phyloP scores from a whole-genome alignment of 1,140 invertebrate species.

The Psilanteris sp. region DNA sequence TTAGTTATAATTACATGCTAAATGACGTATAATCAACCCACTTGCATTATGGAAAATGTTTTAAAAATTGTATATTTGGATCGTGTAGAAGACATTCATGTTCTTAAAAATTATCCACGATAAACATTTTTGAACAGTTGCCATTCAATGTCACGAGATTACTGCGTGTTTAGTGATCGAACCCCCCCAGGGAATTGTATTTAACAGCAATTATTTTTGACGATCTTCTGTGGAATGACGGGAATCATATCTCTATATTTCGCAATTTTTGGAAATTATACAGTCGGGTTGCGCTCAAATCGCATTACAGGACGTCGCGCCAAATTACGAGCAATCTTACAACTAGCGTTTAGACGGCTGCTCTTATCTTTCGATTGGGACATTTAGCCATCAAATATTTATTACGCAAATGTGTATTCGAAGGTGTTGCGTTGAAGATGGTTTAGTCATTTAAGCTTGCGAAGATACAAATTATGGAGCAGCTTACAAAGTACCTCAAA shows the following conservation, averaged over 20 bases:
- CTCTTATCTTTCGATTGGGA: conserved; percentile 20
- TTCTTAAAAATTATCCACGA: too few relatives aligned
- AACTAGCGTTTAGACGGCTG: conserved; percentile 26
- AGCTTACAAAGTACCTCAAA: conserved; percentile 1
- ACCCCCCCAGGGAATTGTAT: conserved; percentile 20
- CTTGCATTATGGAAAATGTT: too few relatives aligned
- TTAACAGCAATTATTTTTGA: conserved; percentile 57
- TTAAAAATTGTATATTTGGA: too few relatives aligned
- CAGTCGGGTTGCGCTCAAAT: conserved; percentile 14
- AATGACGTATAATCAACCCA: too few relatives aligned
- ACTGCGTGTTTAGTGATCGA: conserved; percentile 27
- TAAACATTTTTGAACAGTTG: conserved; percentile 5
- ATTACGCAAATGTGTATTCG: conserved; percentile 14
- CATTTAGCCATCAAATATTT: conserved; percentile 32
- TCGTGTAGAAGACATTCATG: too few relatives aligned
- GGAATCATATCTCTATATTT: conserved; percentile 35
- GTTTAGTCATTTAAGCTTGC: conserved; percentile 24
- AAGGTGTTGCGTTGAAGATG: conserved; percentile 13
- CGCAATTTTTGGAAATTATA: conserved; percentile 52
- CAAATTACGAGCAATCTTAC: conserved; percentile 36
- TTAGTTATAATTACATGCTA: too few relatives aligned
- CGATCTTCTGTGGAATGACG: conserved; percentile 20
- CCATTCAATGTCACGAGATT: conserved; percentile 28
- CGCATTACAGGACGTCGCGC: conserved; percentile 23
- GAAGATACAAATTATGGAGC: conserved; percentile 17